Evolutionary conservation across 2,888 invertebrate genomes (phyloP).

Genomic region (Hybos culiciformis): DNA sequence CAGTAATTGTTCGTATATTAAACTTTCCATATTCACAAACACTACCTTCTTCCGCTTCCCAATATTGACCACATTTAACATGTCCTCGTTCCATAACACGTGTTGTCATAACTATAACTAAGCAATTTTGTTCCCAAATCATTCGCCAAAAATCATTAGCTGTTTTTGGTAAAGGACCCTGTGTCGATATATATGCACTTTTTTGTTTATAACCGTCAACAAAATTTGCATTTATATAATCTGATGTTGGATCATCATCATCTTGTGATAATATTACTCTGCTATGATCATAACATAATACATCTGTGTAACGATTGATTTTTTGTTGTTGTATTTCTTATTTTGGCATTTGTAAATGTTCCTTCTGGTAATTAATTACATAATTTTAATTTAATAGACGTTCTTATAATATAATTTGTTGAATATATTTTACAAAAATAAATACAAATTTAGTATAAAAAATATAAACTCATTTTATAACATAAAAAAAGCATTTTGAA

Average conservation of each 20-base stretch:
- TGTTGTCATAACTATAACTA: constrained; percentile 92
- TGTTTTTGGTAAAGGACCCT: constrained; percentile 91
- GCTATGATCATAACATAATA: constrained; percentile 90
- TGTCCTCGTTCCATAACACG: constrained; percentile 80
- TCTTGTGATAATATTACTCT: constrained; percentile 71
- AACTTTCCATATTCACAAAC: constrained; percentile 55
- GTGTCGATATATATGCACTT: constrained; percentile 94
- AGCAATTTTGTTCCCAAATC: constrained; percentile 92
- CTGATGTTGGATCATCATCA: constrained; percentile 62
- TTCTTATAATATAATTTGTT: no score
- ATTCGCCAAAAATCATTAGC: constrained; percentile 95
- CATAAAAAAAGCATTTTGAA: no score
- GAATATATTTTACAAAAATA: no score
- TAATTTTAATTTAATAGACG: no score
- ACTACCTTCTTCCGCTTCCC: constrained; percentile 66
- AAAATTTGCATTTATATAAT: constrained; percentile 96
- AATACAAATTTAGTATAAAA: no score
- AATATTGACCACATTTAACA: constrained; percentile 94
- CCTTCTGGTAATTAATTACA: no score
- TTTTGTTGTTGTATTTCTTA: no score
- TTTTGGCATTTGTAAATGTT: no score
- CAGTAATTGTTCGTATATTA: constrained; percentile 57
- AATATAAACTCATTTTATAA: no score
- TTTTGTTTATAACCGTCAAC: constrained; percentile 97
- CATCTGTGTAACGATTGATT: constrained; percentile 92